Conservation (phyloP, 2,113 vertebrate species). For the Nansenia antarctica region DNA sequence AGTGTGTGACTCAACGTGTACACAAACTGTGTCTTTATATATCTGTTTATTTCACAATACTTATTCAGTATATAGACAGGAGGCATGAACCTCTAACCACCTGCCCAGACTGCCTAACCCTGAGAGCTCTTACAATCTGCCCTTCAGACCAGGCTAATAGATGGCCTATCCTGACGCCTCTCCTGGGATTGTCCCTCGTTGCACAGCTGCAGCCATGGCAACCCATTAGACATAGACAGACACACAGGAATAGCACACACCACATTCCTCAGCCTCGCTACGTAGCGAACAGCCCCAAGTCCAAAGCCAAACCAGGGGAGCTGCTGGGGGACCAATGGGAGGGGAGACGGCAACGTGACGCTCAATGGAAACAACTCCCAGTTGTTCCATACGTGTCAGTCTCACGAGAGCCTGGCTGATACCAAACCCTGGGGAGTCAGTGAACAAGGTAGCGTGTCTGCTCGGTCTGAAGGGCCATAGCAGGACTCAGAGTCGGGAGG, state of each 20-base stretch:
- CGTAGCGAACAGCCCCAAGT: slow-evolving; percentile 49
- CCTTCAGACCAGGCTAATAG: slow-evolving; percentile 36
- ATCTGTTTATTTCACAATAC: not conserved
- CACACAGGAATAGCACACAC: slow-evolving; percentile 73
- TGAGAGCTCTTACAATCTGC: slow-evolving; percentile 35
- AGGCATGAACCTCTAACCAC: slow-evolving; percentile 23
- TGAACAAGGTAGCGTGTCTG: too few species aligned
- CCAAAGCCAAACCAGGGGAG: slow-evolving; percentile 24
- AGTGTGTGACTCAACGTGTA: too few species aligned
- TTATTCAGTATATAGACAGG: not conserved
- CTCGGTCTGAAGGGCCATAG: too few species aligned
- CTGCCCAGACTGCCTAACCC: slow-evolving; percentile 7
- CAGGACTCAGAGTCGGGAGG: too few species aligned
- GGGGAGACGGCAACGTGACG: slow-evolving; percentile 27
- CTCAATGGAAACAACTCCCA: slow-evolving; percentile 59
- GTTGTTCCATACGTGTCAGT: slow-evolving; percentile 26
- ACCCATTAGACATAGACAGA: slow-evolving; percentile 61
- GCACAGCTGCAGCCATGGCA: slow-evolving; percentile 70
- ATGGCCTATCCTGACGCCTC: slow-evolving; percentile 50
- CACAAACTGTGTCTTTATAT: not conserved
- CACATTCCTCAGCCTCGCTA: slow-evolving; percentile 68
- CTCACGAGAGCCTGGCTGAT: slow-evolving; percentile 47
- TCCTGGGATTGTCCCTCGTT: slow-evolving; percentile 56
- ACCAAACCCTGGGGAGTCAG: slow-evolving; percentile 35
- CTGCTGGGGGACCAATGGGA: slow-evolving; percentile 43